Evolutionary conservation across 2,888 invertebrate species (phyloP).

Genomic region (Eupithecia subumbrata): DNA sequence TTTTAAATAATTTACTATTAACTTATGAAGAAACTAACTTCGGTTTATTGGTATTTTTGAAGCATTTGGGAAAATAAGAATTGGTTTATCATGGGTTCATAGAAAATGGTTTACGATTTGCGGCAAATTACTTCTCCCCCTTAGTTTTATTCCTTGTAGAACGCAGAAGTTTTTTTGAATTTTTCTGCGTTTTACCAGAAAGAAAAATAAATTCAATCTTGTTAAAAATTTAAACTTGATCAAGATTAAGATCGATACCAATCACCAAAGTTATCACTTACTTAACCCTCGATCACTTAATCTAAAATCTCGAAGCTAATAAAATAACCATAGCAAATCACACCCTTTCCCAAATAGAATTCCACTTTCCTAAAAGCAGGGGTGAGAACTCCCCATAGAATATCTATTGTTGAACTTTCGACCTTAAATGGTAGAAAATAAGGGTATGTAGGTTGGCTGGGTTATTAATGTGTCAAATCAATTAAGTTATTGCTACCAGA

Average conservation of each 20-base stretch:
- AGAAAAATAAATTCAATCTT: no score
- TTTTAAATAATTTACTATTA: no score
- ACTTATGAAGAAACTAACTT: no score
- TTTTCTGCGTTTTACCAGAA: no score
- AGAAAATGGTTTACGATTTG: no score
- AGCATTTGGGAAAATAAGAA: no score
- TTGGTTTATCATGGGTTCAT: no score
- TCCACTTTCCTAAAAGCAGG: slow-evolving; percentile 51
- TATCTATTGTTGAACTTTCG: slow-evolving; percentile 17
- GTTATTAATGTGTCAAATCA: slow-evolving; percentile 69
- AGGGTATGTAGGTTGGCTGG: slow-evolving; percentile 12
- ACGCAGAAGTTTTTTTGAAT: no score
- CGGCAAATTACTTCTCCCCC: no score
- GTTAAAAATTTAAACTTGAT: no score
- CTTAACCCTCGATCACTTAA: slow-evolving; percentile 61
- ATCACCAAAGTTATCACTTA: slow-evolving; percentile 32
- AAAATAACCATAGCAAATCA: slow-evolving; percentile 78
- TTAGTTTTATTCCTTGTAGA: no score
- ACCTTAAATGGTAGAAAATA: slow-evolving; percentile 14
- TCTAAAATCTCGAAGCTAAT: slow-evolving; percentile 70
- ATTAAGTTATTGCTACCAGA: slow-evolving; percentile 73
- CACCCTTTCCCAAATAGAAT: slow-evolving; percentile 77
- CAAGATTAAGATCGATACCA: not conserved
- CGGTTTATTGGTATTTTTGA: no score
- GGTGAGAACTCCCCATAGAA: slow-evolving; percentile 35